Base-by-base conservation (phyloP, 2,797 vertebrate species). In the Acipenser ruthenus region DNA sequence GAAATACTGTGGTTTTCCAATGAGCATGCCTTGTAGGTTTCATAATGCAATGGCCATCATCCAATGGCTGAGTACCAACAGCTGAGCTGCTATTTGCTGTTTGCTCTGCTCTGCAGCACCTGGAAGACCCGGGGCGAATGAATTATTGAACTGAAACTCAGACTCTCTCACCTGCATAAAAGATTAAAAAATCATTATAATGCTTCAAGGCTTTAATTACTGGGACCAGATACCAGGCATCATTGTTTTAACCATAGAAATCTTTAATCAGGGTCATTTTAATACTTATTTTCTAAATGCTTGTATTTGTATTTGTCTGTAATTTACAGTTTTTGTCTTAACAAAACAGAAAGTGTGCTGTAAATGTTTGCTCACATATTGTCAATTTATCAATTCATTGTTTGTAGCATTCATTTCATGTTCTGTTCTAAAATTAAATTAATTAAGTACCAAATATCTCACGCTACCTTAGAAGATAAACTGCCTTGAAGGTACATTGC, bases 41-140 rank as follows among this genome's bases (percentile, higher is more conserved):
- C 95, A 97, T 97, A 95, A 94, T 90, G 80, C 77, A 66, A 84
- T 97, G 94, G 93, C 94, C 86, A 80, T 81, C 81, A 73, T 95
- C 95, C 94, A 97, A 87, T 84, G 85, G 87, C 86, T 86, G 82
- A 90, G 87, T 89, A 88, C 87, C 90, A 88, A 86, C 78, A 74
- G 80, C 85, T 82, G 78, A 87, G 80, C 84, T 84, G 83, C 78
- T 23, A 74, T 82, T 82, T 87, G 86, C 87, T 84, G 89, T 92
- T 88, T 88, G 87, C 87, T 88, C 89, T 82, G 85, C 84, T 85
- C 73, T 82, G 84, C 84, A 92, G 91, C 92, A 94, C 94, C 94
- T 93, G 92, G 91, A 92, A 88, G 84, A 90, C 88, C 85, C 10
- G 83, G 85, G 85, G 90, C 83, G 4, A 87, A 82, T 80, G 77